Percentiles rank a stretch among this genome's conserved stretches.
These are phyloP conservation scores for Cybosia mesomella DNA, from an alignment of 2,888 invertebrate genomes.

Conservation along the genomic window DNA sequence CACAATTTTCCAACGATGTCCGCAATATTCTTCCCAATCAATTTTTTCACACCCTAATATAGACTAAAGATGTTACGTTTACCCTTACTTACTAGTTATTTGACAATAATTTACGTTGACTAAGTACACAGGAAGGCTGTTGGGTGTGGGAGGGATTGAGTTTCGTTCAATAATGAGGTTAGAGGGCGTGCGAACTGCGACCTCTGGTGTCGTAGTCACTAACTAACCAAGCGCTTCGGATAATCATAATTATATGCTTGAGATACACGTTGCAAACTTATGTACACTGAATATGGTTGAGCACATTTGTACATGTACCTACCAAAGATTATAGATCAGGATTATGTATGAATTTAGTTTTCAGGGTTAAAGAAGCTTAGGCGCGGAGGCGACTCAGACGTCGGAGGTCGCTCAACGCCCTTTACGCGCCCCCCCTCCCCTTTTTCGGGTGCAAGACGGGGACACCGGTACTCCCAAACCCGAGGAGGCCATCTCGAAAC, in stretches of 20 bases:
- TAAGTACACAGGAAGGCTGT: slow-evolving; percentile 45
- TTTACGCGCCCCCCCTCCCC: too few species aligned
- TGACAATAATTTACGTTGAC: slow-evolving; percentile 57
- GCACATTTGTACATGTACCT: not conserved
- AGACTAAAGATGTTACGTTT: slow-evolving; percentile 38
- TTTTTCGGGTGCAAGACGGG: too few species aligned
- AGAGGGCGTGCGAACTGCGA: slow-evolving; percentile 57
- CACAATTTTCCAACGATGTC: not conserved
- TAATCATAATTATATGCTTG: slow-evolving; percentile 41
- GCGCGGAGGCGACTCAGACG: too few species aligned
- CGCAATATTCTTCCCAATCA: not conserved
- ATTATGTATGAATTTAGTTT: not conserved
- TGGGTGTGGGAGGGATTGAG: slow-evolving; percentile 58
- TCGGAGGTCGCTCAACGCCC: too few species aligned
- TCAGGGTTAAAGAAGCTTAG: too few species aligned
- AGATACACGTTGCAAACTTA: slow-evolving; percentile 15
- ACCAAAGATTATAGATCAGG: not conserved
- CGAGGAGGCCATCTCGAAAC: too few species aligned
- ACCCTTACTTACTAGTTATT: slow-evolving; percentile 52
- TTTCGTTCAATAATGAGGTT: slow-evolving; percentile 72
- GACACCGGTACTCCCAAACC: too few species aligned
- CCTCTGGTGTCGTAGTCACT: slow-evolving; percentile 46
- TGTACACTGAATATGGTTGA: slow-evolving; percentile 8
- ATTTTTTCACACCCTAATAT: slow-evolving; percentile 18
- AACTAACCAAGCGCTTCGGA: slow-evolving; percentile 37